A percentile compares a stretch with the other conserved stretches of the same genome.
These are phyloP conservation scores for Drosophila rufa DNA, from an alignment of 1,140 invertebrate species.

Conservation along the genomic window DNA sequence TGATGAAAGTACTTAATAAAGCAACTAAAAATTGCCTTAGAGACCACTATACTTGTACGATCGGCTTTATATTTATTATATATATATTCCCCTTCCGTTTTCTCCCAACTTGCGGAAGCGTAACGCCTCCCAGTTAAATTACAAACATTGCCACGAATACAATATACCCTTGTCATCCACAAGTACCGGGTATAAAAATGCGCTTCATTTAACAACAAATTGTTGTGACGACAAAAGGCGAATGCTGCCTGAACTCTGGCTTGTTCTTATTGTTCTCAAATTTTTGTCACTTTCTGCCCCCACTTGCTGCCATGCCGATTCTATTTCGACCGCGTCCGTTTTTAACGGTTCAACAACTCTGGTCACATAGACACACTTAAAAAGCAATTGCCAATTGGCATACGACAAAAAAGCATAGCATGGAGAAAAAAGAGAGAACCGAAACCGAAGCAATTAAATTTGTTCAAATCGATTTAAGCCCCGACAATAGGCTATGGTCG, in stretches of 20 bases:
- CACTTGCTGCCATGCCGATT: background rate
- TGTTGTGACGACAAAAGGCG: conserved; percentile 67
- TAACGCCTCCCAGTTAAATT: background rate
- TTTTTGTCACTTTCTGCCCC: conserved; percentile 13
- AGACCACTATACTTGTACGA: no score
- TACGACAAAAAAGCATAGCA: conserved; percentile 26
- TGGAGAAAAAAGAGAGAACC: conserved; percentile 11
- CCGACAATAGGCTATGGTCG: conserved; percentile 68
- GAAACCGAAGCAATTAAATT: conserved; percentile 79
- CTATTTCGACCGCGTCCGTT: conserved; percentile 43
- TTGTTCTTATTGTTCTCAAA: conserved; percentile 21
- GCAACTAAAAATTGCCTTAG: no score
- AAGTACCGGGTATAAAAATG: conserved; percentile 46
- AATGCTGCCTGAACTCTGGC: conserved; percentile 44
- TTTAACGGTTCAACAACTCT: conserved; percentile 76
- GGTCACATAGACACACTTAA: conserved; percentile 71
- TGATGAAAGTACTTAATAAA: no score
- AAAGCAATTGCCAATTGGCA: conserved; percentile 73
- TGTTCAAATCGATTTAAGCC: conserved; percentile 80
- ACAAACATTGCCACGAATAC: conserved; percentile 10
- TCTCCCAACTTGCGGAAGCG: background rate
- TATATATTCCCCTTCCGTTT: background rate
- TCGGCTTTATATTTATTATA: background rate
- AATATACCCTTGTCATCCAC: conserved; percentile 8
- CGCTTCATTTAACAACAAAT: conserved; percentile 79